A percentile compares a stretch with the other conserved stretches of the same genome.
Evolutionary conservation across 2,888 invertebrate genomes (phyloP).

Genomic region (Lithosia quadra): DNA sequence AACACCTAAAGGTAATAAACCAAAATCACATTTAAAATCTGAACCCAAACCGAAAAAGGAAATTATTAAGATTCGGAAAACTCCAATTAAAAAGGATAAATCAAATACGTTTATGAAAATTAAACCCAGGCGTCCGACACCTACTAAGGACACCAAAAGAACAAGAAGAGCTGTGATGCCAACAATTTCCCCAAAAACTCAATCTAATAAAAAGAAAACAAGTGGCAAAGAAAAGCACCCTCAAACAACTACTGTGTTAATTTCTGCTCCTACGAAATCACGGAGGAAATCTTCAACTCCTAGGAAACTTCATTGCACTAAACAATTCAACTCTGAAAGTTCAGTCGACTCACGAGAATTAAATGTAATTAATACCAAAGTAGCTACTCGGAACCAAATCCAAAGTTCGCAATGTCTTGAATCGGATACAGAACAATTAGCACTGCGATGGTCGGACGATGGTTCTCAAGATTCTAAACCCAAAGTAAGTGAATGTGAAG

Average conservation of each 20-base stretch:
- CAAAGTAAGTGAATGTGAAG: slow-evolving; percentile 68
- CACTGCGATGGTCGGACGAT: slow-evolving; percentile 78
- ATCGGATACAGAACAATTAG: slow-evolving; percentile 72
- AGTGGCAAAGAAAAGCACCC: slow-evolving; percentile 61
- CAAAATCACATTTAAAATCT: slow-evolving; percentile 40
- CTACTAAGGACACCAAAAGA: slow-evolving; percentile 65
- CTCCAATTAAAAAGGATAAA: slow-evolving; percentile 67
- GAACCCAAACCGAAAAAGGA: slow-evolving; percentile 43
- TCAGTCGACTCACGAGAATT: slow-evolving; percentile 66
- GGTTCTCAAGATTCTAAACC: slow-evolving; percentile 71
- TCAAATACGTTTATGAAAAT: slow-evolving; percentile 76
- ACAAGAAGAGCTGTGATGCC: slow-evolving; percentile 51
- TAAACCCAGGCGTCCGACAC: slow-evolving; percentile 72
- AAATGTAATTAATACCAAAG: slow-evolving; percentile 39
- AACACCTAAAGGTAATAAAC: slow-evolving; percentile 50
- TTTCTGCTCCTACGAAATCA: slow-evolving; percentile 72
- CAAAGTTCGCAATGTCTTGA: slow-evolving; percentile 52
- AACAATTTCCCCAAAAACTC: slow-evolving; percentile 45
- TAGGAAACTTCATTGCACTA: slow-evolving; percentile 77
- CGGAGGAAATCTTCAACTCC: slow-evolving; percentile 84
- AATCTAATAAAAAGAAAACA: slow-evolving; percentile 50
- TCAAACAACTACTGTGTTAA: slow-evolving; percentile 41
- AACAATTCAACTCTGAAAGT: slow-evolving; percentile 71
- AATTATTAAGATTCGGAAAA: slow-evolving; percentile 61
- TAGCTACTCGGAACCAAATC: slow-evolving; percentile 39